Evolutionary conservation across 2,113 vertebrate genomes (phyloP).

Genomic region (Gnathonemus echidnorhynchus): DNA sequence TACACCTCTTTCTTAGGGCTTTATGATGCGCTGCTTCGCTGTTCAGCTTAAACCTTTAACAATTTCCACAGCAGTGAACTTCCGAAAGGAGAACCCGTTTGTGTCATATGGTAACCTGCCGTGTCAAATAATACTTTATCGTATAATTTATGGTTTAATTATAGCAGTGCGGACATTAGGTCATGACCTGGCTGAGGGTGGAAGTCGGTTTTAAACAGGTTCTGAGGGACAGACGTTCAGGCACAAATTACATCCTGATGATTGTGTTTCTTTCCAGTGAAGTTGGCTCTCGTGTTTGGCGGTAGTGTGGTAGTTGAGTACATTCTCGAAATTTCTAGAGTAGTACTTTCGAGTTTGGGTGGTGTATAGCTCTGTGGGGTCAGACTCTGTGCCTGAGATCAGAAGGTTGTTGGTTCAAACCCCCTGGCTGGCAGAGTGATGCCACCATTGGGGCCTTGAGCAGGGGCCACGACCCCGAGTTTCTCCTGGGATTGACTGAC

Average conservation of each 20-base stretch:
- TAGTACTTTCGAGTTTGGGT: neutral
- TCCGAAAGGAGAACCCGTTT: neutral
- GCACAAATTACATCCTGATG: neutral
- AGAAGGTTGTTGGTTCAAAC: neutral
- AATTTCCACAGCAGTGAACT: neutral
- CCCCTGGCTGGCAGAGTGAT: neutral
- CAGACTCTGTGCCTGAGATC: neutral
- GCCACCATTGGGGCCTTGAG: neutral
- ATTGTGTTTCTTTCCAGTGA: neutral
- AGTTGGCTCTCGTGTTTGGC: neutral
- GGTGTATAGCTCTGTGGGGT: neutral
- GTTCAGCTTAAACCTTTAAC: neutral
- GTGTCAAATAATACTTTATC: neutral
- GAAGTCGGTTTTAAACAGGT: neutral
- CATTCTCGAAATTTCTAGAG: neutral
- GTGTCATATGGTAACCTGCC: neutral
- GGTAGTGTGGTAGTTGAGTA: neutral
- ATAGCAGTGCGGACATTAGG: neutral
- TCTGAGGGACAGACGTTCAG: neutral
- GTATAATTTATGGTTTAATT: neutral
- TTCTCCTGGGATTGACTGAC: neutral
- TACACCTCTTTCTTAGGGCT: neutral
- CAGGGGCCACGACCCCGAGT: neutral
- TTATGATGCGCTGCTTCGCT: neutral
- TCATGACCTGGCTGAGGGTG: neutral